Conservation (phyloP, 1,140 invertebrate species). For the Leguminivora glycinivorella region DNA sequence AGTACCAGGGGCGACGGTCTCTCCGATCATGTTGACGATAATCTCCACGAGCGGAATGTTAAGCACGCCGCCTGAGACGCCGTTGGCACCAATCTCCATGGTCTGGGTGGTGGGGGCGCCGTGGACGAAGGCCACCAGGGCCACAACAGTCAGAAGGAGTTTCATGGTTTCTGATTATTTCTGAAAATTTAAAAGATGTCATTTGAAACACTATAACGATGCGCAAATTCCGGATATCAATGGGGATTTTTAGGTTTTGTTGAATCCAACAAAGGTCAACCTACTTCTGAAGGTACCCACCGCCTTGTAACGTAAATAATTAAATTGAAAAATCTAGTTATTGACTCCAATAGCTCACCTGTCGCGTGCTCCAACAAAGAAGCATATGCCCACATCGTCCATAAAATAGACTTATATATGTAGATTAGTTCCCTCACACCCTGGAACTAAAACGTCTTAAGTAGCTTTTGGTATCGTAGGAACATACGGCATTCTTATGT, state of each 20-base stretch:
- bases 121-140: background rate
- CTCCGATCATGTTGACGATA: conserved; percentile 12
- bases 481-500: background rate
- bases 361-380: conserved; percentile 16
- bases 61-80: background rate
- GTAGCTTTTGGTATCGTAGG: background rate
- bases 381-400: background rate
- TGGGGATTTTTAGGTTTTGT: too few species aligned
- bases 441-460: background rate
- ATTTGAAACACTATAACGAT: background rate
- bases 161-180: conserved; percentile 22
- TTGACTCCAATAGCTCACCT: background rate
- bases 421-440: background rate
- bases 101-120: background rate
- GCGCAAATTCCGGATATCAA: too few species aligned
- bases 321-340: background rate
- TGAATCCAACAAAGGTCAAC: too few species aligned
- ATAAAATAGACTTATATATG: background rate
- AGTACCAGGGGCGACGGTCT: background rate
- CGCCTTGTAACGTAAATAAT: too few species aligned
- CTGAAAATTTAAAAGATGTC: background rate
- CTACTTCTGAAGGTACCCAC: too few species aligned
- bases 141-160: conserved; percentile 24
- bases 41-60: conserved; percentile 7
- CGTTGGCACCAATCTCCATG: conserved; percentile 8